Percentiles rank a stretch among this genome's conserved stretches.
phyloP scores from a whole-genome alignment of 2,113 vertebrate genomes.

The Synodontis membranacea region DNA sequence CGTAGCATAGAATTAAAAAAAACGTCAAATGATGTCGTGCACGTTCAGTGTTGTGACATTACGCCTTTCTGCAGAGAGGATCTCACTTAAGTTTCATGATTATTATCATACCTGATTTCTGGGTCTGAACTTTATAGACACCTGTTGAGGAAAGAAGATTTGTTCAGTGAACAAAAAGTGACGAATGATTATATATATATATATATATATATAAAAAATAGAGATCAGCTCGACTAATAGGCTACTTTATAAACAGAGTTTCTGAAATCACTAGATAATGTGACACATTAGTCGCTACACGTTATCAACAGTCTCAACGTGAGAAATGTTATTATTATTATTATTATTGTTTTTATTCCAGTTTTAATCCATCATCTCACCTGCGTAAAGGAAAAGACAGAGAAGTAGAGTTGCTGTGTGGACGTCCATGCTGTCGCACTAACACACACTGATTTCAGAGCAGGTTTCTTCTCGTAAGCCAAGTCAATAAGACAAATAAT shows the following conservation, averaged over 20 bases:
- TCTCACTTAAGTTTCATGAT: not conserved
- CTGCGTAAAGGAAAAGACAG: conserved; percentile 61
- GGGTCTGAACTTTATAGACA: not conserved
- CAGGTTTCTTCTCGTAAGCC: conserved; percentile 51
- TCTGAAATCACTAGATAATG: not conserved
- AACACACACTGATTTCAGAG: conserved; percentile 42
- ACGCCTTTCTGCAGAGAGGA: not conserved
- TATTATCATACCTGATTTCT: conserved; percentile 26
- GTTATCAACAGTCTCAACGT: not conserved
- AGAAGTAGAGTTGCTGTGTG: conserved; percentile 61
- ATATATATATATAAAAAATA: not conserved
- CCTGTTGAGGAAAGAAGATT: conserved; percentile 13
- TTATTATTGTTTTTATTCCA: not conserved
- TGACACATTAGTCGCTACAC: not conserved
- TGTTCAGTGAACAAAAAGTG: not conserved
- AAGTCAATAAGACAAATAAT: conserved; percentile 59
- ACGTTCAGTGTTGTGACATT: not conserved
- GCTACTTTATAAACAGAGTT: not conserved
- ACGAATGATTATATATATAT: not conserved
- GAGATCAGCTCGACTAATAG: not conserved
- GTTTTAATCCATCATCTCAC: conserved; percentile 54
- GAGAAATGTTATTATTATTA: not conserved
- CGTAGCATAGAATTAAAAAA: not conserved
- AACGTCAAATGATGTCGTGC: not conserved
- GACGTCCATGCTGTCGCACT: conserved; percentile 65